Conservation (phyloP, 2,113 vertebrate genomes). For the Psilopsiagon aurifrons region DNA sequence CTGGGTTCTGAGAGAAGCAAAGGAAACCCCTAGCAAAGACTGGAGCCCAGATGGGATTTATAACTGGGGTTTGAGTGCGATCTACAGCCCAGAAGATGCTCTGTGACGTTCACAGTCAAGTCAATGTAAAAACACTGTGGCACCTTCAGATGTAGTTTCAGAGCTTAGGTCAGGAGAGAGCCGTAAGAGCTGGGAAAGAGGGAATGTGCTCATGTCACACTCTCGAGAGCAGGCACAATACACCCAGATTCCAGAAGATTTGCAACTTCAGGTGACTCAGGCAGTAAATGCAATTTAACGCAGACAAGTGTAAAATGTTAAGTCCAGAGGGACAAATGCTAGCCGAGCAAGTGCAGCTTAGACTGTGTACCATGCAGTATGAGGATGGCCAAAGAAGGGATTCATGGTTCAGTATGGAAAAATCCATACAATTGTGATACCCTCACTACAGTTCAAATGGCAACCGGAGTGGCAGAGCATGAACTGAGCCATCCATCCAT, state of each 20-base stretch:
- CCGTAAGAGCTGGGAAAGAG: background rate
- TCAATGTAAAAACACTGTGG: background rate
- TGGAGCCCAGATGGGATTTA: background rate
- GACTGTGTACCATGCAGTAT: background rate
- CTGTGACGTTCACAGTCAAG: background rate
- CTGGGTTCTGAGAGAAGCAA: background rate
- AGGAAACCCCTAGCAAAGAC: background rate
- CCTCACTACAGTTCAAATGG: background rate
- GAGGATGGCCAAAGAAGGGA: background rate
- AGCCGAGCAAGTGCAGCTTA: background rate
- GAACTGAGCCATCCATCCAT: background rate
- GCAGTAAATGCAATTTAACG: slow-evolving; percentile 10
- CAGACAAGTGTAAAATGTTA: slow-evolving; percentile 19
- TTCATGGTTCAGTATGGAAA: background rate
- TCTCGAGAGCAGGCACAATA: background rate
- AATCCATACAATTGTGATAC: background rate
- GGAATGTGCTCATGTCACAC: background rate
- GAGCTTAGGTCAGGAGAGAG: background rate
- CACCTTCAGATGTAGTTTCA: background rate
- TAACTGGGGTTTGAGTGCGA: background rate
- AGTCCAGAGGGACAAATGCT: background rate
- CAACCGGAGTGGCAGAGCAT: background rate
- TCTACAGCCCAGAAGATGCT: background rate
- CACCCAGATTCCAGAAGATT: background rate
- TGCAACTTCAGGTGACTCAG: slow-evolving; percentile 39